These are phyloP conservation scores for Halichoerus grypus DNA, from an alignment of 2,113 vertebrate species.

Conservation along the genomic window DNA sequence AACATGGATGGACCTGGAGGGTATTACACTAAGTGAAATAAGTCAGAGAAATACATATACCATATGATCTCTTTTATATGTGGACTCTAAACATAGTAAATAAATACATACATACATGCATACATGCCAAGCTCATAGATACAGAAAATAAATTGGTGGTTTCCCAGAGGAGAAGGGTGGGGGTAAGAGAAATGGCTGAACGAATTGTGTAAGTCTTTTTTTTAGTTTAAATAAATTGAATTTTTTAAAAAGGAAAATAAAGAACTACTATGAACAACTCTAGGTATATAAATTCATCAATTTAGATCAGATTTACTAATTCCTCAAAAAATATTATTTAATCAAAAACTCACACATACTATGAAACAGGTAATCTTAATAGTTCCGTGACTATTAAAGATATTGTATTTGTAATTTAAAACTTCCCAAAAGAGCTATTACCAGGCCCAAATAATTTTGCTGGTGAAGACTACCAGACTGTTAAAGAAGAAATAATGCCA, in stretches of 20 bases:
- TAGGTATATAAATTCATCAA: neutral
- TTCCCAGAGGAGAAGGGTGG: neutral
- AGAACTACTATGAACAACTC: neutral
- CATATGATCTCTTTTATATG: neutral
- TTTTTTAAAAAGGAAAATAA: neutral
- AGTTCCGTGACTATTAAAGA: neutral
- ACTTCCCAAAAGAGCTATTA: neutral
- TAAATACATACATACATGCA: neutral
- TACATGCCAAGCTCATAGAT: neutral
- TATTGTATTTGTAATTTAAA: neutral
- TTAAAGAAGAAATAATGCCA: neutral
- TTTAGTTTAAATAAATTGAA: neutral
- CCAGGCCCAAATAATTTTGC: neutral
- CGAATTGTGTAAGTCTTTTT: neutral
- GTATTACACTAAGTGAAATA: neutral
- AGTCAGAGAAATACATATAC: neutral
- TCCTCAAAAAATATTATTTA: neutral
- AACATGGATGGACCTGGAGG: neutral
- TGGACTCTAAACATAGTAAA: neutral
- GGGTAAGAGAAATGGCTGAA: neutral
- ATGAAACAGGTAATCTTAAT: neutral
- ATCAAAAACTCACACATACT: neutral
- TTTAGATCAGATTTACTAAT: neutral
- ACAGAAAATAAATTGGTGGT: neutral
- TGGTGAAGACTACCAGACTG: neutral